Evolutionary conservation across 2,797 vertebrate species (phyloP).

Genomic region (Gephyroberyx darwinii): DNA sequence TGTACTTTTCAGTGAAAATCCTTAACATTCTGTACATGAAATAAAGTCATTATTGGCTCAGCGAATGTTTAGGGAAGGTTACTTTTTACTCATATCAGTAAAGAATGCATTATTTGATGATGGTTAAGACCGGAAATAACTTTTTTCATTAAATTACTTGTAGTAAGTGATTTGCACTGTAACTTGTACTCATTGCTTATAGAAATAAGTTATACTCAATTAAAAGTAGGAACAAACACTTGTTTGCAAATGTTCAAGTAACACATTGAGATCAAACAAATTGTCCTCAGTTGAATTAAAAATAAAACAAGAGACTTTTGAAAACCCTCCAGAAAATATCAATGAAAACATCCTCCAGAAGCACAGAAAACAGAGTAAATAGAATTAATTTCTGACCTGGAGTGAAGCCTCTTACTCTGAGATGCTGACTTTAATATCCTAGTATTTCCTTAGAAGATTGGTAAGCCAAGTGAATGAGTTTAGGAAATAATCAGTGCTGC

Average conservation of each 20-base stretch:
- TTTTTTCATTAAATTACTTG: not conserved
- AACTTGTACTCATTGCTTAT: not conserved
- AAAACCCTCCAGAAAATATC: not conserved
- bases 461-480: constrained; percentile 50
- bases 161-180: not conserved
- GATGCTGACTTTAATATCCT: constrained; percentile 20
- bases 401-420: not conserved
- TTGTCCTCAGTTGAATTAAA: not conserved
- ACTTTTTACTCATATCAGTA: too few species aligned
- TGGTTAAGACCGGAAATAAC: not conserved
- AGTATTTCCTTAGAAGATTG: constrained; percentile 27
- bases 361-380: not conserved
- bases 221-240: not conserved
- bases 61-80: too few species aligned
- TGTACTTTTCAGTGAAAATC: too few species aligned
- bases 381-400: constrained; percentile 3
- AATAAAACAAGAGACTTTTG: constrained; percentile 1
- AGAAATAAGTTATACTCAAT: constrained; percentile 1
- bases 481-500: constrained; percentile 46
- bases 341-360: not conserved
- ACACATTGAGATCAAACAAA: constrained; percentile 12
- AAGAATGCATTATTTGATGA: not conserved
- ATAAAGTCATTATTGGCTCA: too few species aligned
- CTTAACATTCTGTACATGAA: too few species aligned
- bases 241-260: constrained; percentile 13